Evolutionary conservation across 1,140 invertebrate species (phyloP).

Genomic region (Hyles euphorbiae): DNA sequence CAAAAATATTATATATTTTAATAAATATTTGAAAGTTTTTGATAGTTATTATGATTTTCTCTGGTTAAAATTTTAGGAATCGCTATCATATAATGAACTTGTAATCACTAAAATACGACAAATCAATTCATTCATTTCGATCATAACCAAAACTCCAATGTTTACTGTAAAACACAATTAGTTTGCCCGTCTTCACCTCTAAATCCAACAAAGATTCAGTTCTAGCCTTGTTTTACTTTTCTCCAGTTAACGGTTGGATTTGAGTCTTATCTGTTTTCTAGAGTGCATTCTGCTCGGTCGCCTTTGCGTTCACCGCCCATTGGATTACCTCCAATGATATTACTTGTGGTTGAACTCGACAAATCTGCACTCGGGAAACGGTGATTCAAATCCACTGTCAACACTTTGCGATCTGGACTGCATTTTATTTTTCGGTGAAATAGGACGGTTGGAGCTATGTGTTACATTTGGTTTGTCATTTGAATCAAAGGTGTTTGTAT

Average conservation of each 20-base stretch:
- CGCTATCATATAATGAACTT: too few relatives aligned
- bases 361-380: conserved; percentile 4
- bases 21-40: too few relatives aligned
- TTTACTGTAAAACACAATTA: too few relatives aligned
- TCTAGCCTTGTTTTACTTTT: conserved; percentile 18
- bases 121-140: too few relatives aligned
- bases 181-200: too few relatives aligned
- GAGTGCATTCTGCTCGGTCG: conserved; percentile 19
- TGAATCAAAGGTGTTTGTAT: not conserved
- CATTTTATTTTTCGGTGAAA: not conserved
- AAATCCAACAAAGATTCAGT: conserved; percentile 5
- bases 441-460: too few relatives aligned
- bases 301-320: conserved; percentile 11
- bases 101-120: too few relatives aligned
- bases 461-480: not conserved
- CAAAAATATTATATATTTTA: too few relatives aligned
- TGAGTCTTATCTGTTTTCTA: conserved; percentile 23
- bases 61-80: too few relatives aligned
- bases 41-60: too few relatives aligned
- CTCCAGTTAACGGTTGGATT: conserved; percentile 11
- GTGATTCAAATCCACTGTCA: too few relatives aligned
- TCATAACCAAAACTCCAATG: too few relatives aligned
- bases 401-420: not conserved
- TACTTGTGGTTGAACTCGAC: conserved; percentile 12
- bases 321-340: conserved; percentile 23